Conservation (phyloP, 2,797 vertebrate species). For the Borostomias antarcticus region DNA sequence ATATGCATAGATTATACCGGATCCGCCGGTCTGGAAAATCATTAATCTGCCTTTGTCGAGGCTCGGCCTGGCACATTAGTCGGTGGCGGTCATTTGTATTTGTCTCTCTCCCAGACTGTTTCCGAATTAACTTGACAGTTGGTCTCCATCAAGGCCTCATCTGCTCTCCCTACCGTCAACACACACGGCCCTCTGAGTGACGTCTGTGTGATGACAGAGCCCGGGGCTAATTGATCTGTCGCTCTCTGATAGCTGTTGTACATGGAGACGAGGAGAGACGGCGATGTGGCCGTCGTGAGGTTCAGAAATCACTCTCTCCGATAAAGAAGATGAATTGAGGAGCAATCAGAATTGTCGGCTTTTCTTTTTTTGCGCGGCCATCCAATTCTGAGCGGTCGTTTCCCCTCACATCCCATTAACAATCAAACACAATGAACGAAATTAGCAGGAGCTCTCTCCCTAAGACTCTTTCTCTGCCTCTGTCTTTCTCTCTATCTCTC, state of each 20-base stretch:
- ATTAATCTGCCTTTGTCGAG: constrained; percentile 22
- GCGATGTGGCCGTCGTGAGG: constrained; percentile 37
- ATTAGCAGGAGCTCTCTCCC: constrained; percentile 15
- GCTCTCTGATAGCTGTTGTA: constrained; percentile 31
- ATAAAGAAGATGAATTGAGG: constrained; percentile 33
- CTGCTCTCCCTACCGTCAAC: not conserved
- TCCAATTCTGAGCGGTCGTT: constrained; percentile 20
- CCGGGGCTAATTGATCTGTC: constrained; percentile 23
- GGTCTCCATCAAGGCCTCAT: constrained; percentile 20
- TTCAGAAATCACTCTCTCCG: constrained; percentile 23
- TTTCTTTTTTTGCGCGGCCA: constrained; percentile 24
- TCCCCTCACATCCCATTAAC: constrained; percentile 20
- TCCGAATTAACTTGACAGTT: constrained; percentile 24
- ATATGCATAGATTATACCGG: constrained; percentile 21
- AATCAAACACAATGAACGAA: constrained; percentile 9
- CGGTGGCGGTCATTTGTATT: constrained; percentile 30
- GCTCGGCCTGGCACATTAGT: constrained; percentile 25
- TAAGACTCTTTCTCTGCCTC: not conserved
- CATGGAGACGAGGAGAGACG: constrained; percentile 32
- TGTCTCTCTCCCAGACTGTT: constrained; percentile 4
- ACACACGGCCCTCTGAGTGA: constrained; percentile 1
- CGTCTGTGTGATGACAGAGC: constrained; percentile 21
- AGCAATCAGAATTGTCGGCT: constrained; percentile 23
- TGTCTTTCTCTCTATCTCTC: not conserved
- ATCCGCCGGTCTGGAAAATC: constrained; percentile 13